Conservation (phyloP, 1,140 invertebrate species). For the Bombus breviceps region DNA sequence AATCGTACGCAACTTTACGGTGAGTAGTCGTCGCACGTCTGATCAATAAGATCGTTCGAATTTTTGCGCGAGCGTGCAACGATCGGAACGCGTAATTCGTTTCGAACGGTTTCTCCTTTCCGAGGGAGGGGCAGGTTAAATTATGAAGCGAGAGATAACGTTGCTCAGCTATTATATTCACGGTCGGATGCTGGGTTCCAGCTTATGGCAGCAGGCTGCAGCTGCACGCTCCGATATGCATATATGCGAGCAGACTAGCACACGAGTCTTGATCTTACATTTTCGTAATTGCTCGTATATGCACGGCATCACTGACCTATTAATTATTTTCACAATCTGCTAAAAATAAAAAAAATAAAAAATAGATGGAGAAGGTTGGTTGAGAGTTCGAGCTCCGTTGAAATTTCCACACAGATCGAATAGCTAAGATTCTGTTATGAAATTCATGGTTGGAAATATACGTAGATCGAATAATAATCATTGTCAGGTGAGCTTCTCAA, state of each 20-base stretch:
- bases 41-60: too few relatives aligned
- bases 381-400: not conserved
- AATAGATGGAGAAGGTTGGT: not conserved
- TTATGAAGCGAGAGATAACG: not conserved
- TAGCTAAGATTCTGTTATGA: too few relatives aligned
- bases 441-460: too few relatives aligned
- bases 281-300: slow-evolving; percentile 23
- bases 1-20: too few relatives aligned
- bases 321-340: slow-evolving; percentile 24
- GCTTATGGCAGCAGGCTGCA: not conserved
- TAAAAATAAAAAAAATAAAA: too few relatives aligned
- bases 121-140: not conserved
- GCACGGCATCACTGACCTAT: not conserved
- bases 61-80: too few relatives aligned
- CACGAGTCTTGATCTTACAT: not conserved
- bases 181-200: not conserved
- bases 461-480: too few relatives aligned
- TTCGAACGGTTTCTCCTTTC: not conserved
- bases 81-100: too few relatives aligned
- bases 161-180: not conserved
- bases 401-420: too few relatives aligned
- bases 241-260: not conserved
- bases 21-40: too few relatives aligned
- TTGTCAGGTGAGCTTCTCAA: rapidly evolving
- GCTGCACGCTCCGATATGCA: slow-evolving; percentile 30